Evolutionary conservation across 2,888 invertebrate species (phyloP).

Genomic region (Eupithecia abbreviata): DNA sequence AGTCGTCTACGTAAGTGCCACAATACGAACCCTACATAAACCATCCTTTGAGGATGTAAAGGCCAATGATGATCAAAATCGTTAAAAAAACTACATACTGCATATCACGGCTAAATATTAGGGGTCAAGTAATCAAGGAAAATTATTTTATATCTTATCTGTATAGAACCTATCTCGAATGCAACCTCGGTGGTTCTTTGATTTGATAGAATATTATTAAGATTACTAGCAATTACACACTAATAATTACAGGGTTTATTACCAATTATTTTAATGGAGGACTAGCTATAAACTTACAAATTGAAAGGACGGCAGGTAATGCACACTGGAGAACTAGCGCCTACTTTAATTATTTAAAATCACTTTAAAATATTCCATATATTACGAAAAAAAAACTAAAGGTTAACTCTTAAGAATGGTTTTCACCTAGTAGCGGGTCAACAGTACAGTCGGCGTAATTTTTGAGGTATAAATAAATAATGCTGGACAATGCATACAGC

Average conservation of each 20-base stretch:
- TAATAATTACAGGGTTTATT: constrained; percentile 18
- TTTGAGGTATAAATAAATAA: no score
- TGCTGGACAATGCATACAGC: no score
- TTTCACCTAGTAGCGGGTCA: no score
- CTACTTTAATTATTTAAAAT: not conserved
- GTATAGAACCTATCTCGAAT: not conserved
- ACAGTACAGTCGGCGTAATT: no score
- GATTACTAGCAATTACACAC: constrained; percentile 32
- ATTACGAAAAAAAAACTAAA: no score
- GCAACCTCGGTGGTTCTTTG: constrained; percentile 4
- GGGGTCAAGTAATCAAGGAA: constrained; percentile 1
- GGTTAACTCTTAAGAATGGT: not conserved
- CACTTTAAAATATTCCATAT: not conserved
- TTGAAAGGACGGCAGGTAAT: constrained; percentile 17
- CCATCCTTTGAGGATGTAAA: no score
- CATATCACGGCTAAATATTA: not conserved
- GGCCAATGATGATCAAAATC: no score
- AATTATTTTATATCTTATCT: not conserved
- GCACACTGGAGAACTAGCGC: constrained; percentile 1
- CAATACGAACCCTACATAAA: no score
- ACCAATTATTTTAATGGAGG: constrained; percentile 20
- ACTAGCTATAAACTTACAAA: constrained; percentile 17
- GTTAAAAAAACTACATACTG: no score
- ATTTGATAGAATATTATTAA: constrained; percentile 14
- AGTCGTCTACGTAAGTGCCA: no score